A percentile compares a stretch with the other conserved stretches of the same genome.
Evolutionary conservation across 2,888 invertebrate species (phyloP).

Genomic region (Leptura quadrifasciata): DNA sequence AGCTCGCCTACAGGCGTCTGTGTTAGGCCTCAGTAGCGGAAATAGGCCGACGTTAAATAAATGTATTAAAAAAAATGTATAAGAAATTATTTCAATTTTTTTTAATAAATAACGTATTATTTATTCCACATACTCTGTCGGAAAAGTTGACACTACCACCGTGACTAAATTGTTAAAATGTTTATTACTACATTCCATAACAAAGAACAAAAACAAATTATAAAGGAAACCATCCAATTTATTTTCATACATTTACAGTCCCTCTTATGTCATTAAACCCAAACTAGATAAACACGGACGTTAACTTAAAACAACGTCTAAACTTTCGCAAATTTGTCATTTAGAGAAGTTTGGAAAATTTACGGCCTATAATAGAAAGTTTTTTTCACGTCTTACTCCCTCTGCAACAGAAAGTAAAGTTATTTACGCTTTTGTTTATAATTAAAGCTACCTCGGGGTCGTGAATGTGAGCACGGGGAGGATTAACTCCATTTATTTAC

Average conservation of each 20-base stretch:
- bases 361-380: conserved; percentile 18
- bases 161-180: too few relatives aligned
- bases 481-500: conserved; percentile 56
- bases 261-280: conserved; percentile 13
- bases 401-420: background rate
- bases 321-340: conserved; percentile 26
- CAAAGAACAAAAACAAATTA: background rate
- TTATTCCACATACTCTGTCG: too few relatives aligned
- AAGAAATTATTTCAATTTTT: too few relatives aligned
- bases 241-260: background rate
- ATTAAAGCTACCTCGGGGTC: conserved; percentile 27
- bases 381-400: conserved; percentile 8
- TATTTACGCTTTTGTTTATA: conserved; percentile 32
- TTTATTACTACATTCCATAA: background rate
- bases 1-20: too few relatives aligned
- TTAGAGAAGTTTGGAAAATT: conserved; percentile 16
- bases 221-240: background rate
- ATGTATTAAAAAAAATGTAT: too few relatives aligned
- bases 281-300: conserved; percentile 17
- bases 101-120: too few relatives aligned
- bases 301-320: conserved; percentile 20
- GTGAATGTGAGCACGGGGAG: conserved; percentile 30
- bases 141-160: too few relatives aligned
- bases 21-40: too few relatives aligned
- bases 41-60: too few relatives aligned